phyloP scores from a whole-genome alignment of 2,113 vertebrate genomes.

The Melanostigma gelatinosum region DNA sequence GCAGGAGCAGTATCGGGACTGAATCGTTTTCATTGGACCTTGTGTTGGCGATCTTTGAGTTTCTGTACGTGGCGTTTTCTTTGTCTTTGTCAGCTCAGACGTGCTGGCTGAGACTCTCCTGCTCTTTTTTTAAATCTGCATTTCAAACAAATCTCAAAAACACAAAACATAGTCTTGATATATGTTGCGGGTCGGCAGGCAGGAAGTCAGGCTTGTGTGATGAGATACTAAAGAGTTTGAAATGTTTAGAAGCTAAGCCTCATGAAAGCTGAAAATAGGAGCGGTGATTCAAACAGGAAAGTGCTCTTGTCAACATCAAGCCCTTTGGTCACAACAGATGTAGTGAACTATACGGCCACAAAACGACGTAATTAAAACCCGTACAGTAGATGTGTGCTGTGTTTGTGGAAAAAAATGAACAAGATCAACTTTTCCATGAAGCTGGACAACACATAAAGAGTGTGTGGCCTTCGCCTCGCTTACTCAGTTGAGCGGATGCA shows the following conservation, averaged over 20 bases:
- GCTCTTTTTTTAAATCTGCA: background rate
- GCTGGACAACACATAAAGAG: slow-evolving; percentile 5
- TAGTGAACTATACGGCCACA: slow-evolving; percentile 43
- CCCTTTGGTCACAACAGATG: slow-evolving; percentile 47
- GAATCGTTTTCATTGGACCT: slow-evolving; percentile 15
- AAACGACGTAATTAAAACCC: slow-evolving; percentile 58
- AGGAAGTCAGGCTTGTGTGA: slow-evolving; percentile 57
- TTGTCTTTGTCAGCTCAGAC: slow-evolving; percentile 18
- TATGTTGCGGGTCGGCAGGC: slow-evolving; percentile 33
- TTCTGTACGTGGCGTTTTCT: background rate
- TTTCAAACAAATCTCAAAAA: slow-evolving; percentile 30
- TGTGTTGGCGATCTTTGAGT: slow-evolving; percentile 19
- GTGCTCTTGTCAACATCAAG: slow-evolving; percentile 49
- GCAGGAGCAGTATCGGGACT: background rate
- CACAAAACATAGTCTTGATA: slow-evolving; percentile 44
- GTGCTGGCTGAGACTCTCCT: background rate
- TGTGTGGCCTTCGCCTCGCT: slow-evolving; percentile 4
- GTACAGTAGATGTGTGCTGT: slow-evolving; percentile 27
- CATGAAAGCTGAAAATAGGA: slow-evolving; percentile 69
- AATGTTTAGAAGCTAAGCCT: slow-evolving; percentile 39
- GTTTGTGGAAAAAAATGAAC: slow-evolving; percentile 26
- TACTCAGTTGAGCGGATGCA: background rate
- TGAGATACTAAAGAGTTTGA: slow-evolving; percentile 46
- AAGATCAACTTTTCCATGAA: background rate
- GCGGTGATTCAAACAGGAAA: slow-evolving; percentile 58